A percentile compares a stretch with the other conserved stretches of the same genome.
These are phyloP conservation scores for Heliconius erato DNA, from an alignment of 2,888 invertebrate species.

Conservation along the genomic window DNA sequence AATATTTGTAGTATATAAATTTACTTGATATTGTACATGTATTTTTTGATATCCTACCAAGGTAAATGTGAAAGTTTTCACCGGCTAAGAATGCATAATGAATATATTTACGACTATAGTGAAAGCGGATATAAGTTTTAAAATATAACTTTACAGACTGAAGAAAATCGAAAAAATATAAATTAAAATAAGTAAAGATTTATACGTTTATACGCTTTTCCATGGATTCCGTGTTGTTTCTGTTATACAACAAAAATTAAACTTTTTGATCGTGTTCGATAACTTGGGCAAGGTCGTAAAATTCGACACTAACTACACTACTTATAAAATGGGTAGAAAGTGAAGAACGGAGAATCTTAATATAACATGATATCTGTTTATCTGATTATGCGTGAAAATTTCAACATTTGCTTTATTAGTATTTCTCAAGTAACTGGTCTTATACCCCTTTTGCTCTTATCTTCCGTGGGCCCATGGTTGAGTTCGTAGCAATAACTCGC, in stretches of 20 bases:
- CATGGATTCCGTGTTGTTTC: background rate
- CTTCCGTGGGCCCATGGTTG: background rate
- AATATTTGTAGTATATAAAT: too few relatives aligned
- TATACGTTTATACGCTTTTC: background rate
- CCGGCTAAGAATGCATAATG: slow-evolving; percentile 11
- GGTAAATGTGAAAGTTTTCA: background rate
- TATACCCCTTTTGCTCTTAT: background rate
- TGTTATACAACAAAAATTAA: too few relatives aligned
- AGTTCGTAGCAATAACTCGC: slow-evolving; percentile 30
- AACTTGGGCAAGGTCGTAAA: too few relatives aligned
- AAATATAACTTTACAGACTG: background rate
- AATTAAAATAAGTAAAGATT: background rate
- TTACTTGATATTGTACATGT: too few relatives aligned
- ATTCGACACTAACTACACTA: too few relatives aligned
- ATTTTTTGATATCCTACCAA: background rate
- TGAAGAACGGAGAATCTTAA: too few relatives aligned
- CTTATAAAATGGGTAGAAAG: too few relatives aligned
- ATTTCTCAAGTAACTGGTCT: background rate
- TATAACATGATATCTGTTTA: too few relatives aligned
- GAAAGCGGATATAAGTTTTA: background rate
- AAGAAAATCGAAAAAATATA: background rate
- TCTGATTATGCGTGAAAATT: too few relatives aligned
- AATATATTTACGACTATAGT: slow-evolving; percentile 6
- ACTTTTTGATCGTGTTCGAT: too few relatives aligned
- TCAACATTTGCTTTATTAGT: background rate